Percentiles rank a stretch among this genome's conserved stretches.
These are phyloP conservation scores for Griposia aprilina DNA, from an alignment of 2,888 invertebrate species.

Conservation along the genomic window DNA sequence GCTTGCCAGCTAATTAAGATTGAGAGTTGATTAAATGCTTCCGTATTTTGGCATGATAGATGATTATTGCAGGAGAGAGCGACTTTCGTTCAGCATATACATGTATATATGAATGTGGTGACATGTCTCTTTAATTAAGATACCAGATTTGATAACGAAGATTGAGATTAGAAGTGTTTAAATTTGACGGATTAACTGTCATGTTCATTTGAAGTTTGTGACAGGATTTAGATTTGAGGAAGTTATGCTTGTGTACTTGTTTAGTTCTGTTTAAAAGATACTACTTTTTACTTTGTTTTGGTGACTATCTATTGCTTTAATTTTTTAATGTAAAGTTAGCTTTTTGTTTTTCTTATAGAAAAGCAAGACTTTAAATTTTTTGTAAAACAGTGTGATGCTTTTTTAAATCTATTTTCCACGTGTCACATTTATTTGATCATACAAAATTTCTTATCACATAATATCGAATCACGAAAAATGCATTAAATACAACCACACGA, in stretches of 20 bases:
- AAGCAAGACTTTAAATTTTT: not conserved
- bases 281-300: not conserved
- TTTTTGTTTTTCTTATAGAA: not conserved
- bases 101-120: slow-evolving; percentile 34
- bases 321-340: not conserved
- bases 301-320: not conserved
- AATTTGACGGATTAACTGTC: slow-evolving; percentile 32
- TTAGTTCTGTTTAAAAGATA: not conserved
- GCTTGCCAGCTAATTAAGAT: slow-evolving; percentile 85
- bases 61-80: slow-evolving; percentile 75
- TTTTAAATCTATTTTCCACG: not conserved
- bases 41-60: slow-evolving; percentile 80
- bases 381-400: too few relatives aligned
- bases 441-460: too few relatives aligned
- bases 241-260: not conserved
- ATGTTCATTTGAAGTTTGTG: slow-evolving; percentile 20
- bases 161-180: slow-evolving; percentile 32
- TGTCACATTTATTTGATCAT: not conserved
- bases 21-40: slow-evolving; percentile 84
- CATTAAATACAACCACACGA: not conserved
- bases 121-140: slow-evolving; percentile 61
- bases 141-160: slow-evolving; percentile 54
- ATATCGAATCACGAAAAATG: not conserved
- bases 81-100: slow-evolving; percentile 52
- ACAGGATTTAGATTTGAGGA: not conserved